phyloP scores from a whole-genome alignment of 2,888 invertebrate species.

The Eucriotettix oculatus region DNA sequence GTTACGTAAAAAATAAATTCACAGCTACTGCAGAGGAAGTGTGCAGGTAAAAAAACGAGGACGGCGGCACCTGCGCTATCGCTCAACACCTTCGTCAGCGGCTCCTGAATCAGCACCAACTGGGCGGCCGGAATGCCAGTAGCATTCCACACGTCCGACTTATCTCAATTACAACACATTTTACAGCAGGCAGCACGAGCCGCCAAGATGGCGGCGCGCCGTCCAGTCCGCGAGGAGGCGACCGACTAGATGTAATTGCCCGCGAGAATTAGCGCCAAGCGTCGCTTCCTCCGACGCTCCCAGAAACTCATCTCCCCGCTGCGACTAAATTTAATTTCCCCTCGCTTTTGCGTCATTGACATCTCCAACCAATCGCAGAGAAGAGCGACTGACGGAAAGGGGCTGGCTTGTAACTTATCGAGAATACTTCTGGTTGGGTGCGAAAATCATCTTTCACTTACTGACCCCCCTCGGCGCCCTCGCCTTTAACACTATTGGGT shows the following conservation, averaged over 20 bases:
- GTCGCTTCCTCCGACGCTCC: not conserved
- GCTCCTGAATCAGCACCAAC: too few relatives aligned
- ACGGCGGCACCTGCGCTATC: too few relatives aligned
- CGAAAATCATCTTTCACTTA: not conserved
- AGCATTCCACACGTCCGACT: too few relatives aligned
- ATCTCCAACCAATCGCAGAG: not conserved
- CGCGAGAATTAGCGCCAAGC: not conserved
- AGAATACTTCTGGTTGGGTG: conserved; percentile 1
- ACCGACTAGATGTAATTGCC: not conserved
- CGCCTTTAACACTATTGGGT: not conserved
- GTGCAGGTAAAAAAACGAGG: too few relatives aligned
- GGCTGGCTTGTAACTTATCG: not conserved
- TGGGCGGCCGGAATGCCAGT: too few relatives aligned
- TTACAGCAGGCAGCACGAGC: not conserved
- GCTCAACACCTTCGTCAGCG: too few relatives aligned
- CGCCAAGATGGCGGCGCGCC: not conserved
- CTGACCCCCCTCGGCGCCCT: not conserved
- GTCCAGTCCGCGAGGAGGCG: not conserved
- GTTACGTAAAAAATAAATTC: too few relatives aligned
- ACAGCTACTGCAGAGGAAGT: too few relatives aligned
- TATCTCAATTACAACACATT: too few relatives aligned
- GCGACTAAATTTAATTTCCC: conserved; percentile 1
- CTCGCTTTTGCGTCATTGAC: not conserved
- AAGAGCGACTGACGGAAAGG: not conserved
- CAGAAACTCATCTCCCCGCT: not conserved